These are phyloP conservation scores for Lacerta viridis DNA, from an alignment of 2,797 vertebrate species.

Conservation along the genomic window DNA sequence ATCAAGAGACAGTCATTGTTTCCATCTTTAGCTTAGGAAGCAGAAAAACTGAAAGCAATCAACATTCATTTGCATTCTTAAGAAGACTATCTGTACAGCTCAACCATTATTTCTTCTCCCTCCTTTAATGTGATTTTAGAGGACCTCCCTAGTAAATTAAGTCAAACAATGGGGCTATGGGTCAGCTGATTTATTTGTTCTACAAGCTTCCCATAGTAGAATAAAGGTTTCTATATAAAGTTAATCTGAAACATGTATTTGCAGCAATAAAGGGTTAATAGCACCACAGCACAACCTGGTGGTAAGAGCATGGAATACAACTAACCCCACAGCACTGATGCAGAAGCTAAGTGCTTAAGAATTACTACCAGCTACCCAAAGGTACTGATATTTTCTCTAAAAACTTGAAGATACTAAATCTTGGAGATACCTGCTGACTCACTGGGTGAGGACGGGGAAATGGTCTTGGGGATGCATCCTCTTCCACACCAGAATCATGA, in stretches of 20 bases:
- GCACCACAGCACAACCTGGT: constrained; percentile 33
- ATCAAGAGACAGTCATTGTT: not conserved
- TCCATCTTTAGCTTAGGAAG: constrained; percentile 4
- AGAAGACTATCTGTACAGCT: not conserved
- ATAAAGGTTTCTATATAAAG: not conserved
- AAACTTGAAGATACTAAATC: not conserved
- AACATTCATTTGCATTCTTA: not conserved
- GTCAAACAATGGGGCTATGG: not conserved
- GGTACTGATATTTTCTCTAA: not conserved
- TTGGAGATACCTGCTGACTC: constrained; percentile 87
- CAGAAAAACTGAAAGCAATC: not conserved
- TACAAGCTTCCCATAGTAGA: not conserved
- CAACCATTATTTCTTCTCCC: not conserved
- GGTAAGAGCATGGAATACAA: constrained; percentile 23
- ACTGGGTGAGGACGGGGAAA: constrained; percentile 92
- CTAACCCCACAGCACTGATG: not conserved
- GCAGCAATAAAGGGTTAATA: constrained; percentile 38
- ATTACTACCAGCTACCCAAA: not conserved
- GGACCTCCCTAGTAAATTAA: constrained; percentile 15
- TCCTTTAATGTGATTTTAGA: not conserved
- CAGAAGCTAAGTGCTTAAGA: not conserved
- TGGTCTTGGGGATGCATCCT: constrained; percentile 94
- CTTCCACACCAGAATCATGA: constrained; percentile 94
- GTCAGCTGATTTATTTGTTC: not conserved
- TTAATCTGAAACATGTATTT: constrained; percentile 1